A percentile compares a stretch with the other conserved stretches of the same genome.
phyloP scores from a whole-genome alignment of 2,888 invertebrate species.

The Nomada fucata region DNA sequence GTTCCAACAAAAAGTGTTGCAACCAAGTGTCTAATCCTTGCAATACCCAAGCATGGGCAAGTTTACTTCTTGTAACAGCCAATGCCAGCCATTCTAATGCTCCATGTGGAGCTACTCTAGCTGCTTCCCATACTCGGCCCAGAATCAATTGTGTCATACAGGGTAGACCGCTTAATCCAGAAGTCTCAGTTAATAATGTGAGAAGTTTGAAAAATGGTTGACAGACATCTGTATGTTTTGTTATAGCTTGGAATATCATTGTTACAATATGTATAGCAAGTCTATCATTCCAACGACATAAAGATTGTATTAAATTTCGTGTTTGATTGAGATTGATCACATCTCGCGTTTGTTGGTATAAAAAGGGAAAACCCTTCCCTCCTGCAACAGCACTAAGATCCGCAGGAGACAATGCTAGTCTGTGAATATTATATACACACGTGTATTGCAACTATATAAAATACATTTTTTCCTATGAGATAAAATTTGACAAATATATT shows the following conservation, averaged over 20 bases:
- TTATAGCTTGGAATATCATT: slow-evolving; percentile 96
- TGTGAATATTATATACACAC: slow-evolving; percentile 74
- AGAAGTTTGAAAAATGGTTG: slow-evolving; percentile 97
- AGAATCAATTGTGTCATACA: slow-evolving; percentile 96
- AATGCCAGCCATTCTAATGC: slow-evolving; percentile 95
- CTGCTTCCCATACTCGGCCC: slow-evolving; percentile 94
- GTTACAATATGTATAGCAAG: slow-evolving; percentile 94
- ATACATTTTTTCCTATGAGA: background rate
- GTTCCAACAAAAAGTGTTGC: slow-evolving; percentile 94
- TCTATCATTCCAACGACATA: slow-evolving; percentile 96
- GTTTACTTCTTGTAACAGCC: slow-evolving; percentile 92
- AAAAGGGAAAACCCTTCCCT: slow-evolving; percentile 96
- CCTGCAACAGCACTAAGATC: slow-evolving; percentile 94
- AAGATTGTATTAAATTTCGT: slow-evolving; percentile 94
- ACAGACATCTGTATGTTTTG: slow-evolving; percentile 95
- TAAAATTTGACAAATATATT: background rate
- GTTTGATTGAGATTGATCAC: slow-evolving; percentile 96
- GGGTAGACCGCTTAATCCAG: slow-evolving; percentile 92
- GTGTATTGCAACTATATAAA: background rate
- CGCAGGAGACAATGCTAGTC: slow-evolving; percentile 90
- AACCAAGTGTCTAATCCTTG: slow-evolving; percentile 96
- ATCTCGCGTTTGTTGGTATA: slow-evolving; percentile 97
- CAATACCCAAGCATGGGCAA: slow-evolving; percentile 96
- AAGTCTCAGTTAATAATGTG: slow-evolving; percentile 93
- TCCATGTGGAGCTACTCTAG: slow-evolving; percentile 95